Percentiles rank a stretch among this genome's conserved stretches.
Evolutionary conservation across 2,797 vertebrate genomes (phyloP).

Genomic region (Poeciliopsis paucimaculata): DNA sequence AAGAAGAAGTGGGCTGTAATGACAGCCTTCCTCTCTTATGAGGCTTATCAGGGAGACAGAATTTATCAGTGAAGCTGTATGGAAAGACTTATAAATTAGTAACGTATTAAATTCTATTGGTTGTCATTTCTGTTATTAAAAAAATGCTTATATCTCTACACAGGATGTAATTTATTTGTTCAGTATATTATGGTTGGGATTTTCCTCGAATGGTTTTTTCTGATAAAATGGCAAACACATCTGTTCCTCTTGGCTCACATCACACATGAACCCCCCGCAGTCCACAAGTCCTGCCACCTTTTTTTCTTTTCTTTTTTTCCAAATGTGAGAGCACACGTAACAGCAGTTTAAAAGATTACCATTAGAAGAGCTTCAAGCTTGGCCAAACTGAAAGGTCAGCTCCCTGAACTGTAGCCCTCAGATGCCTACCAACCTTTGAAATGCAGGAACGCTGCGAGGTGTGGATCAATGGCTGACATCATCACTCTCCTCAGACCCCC

Average conservation of each 20-base stretch:
- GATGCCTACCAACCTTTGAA: constrained; percentile 77
- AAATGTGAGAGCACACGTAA: constrained; percentile 75
- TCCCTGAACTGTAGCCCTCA: constrained; percentile 65
- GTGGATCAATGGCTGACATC: constrained; percentile 76
- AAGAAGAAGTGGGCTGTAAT: constrained; percentile 34
- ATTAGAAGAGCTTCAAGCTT: constrained; percentile 62
- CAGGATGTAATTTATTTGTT: constrained; percentile 23
- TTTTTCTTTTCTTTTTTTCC: constrained; percentile 35
- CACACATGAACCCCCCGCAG: constrained; percentile 69
- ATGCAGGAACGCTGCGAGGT: constrained; percentile 49
- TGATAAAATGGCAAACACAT: constrained; percentile 25
- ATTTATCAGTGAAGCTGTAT: constrained; percentile 2
- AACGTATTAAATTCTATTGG: neutral
- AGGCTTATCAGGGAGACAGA: constrained; percentile 11
- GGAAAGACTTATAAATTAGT: neutral
- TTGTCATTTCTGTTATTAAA: constrained; percentile 16
- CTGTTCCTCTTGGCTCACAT: constrained; percentile 59
- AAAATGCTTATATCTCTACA: neutral
- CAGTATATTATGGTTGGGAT: constrained; percentile 14
- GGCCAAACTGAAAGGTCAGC: constrained; percentile 75
- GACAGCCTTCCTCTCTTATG: constrained; percentile 39
- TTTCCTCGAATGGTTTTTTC: constrained; percentile 37
- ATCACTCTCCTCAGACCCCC: constrained; percentile 49
- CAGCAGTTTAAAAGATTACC: constrained; percentile 78
- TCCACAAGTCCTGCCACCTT: constrained; percentile 56